Percentiles rank a stretch among this genome's conserved stretches.
These are phyloP conservation scores for Perognathus longimembris DNA, from an alignment of 2,113 vertebrate genomes.

Conservation along the genomic window DNA sequence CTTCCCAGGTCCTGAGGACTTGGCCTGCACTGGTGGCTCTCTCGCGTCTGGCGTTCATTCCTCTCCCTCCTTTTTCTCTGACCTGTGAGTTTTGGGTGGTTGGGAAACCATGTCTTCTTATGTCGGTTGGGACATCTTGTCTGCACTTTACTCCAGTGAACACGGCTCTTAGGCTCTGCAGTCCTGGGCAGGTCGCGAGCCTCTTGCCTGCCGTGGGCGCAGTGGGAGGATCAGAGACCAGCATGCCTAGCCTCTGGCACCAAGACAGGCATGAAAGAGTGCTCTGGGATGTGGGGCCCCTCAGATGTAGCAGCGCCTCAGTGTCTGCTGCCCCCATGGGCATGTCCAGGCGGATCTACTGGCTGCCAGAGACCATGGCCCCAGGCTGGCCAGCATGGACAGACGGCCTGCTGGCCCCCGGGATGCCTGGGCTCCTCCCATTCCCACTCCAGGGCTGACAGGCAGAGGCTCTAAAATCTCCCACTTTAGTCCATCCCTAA, in stretches of 20 bases:
- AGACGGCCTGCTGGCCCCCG: conserved; percentile 37
- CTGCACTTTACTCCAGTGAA: no score
- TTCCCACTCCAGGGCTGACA: background rate
- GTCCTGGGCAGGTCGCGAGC: background rate
- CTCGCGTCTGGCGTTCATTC: no score
- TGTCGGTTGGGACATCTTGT: no score
- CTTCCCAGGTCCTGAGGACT: background rate
- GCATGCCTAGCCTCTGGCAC: background rate
- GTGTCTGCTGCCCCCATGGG: conserved; percentile 35
- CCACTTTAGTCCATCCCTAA: background rate
- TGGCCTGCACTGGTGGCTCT: background rate
- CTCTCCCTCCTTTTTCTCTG: background rate
- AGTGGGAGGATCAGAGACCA: background rate
- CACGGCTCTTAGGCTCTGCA: background rate
- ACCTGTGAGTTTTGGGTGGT: background rate
- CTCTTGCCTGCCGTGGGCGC: background rate
- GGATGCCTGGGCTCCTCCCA: background rate
- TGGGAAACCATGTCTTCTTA: background rate
- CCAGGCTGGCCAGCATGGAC: conserved; percentile 47
- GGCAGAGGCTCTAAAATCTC: background rate
- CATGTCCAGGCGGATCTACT: background rate
- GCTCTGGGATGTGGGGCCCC: background rate
- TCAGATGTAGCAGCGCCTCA: background rate
- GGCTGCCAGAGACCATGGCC: background rate
- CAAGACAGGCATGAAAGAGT: no score